Evolutionary conservation across 2,113 vertebrate genomes (phyloP), one percentile per base, ranked within the genome.

Genomic region (Arizona elegans): DNA sequence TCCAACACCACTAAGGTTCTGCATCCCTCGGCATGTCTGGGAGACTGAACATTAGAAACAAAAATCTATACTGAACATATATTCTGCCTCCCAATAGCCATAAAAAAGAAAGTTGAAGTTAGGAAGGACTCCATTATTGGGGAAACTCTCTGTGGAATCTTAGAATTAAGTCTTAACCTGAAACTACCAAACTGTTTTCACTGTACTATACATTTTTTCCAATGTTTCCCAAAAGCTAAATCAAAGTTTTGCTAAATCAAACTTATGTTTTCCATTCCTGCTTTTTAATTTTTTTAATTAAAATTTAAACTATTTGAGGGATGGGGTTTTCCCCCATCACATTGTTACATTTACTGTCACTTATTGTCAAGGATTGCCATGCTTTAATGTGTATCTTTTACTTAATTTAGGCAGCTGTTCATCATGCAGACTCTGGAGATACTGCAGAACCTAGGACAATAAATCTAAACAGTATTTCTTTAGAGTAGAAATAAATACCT

Each of bases 11-110:
- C 43, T 52, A 50, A 43, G 43, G n/a, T 33, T 87, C 29, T 54
- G 56, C 23, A 89, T 87, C 75, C 43, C 59, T 89, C 13, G 88
- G n/a, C 85, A 24, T 53, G 47, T 81, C 21, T 89, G 54, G 26
- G 19, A 91, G 86, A 85, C 19, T 43, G 86, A 93, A 89, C 59
- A 54, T 58, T 53, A 85, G 81, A n/a, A n/a, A 75, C 86, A 91
- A 89, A 93, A 81, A 59, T 56, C 59, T 88, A 58, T 6, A 70
- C 43, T 89, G 85, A 89, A 11, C 23, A 38, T 55, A 90, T 58
- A 86, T 43, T 65, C n/a, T 23, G 13, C 43, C 56, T 33, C 55
- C 13, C 53, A 90, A 86, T 26, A 85, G 47, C 15, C 47, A 47
- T 87, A 90, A 90, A 90, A 86, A 65, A 15, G 26, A 62, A 86